phyloP scores from a whole-genome alignment of 2,113 vertebrate species.

The Acinonyx jubatus region DNA sequence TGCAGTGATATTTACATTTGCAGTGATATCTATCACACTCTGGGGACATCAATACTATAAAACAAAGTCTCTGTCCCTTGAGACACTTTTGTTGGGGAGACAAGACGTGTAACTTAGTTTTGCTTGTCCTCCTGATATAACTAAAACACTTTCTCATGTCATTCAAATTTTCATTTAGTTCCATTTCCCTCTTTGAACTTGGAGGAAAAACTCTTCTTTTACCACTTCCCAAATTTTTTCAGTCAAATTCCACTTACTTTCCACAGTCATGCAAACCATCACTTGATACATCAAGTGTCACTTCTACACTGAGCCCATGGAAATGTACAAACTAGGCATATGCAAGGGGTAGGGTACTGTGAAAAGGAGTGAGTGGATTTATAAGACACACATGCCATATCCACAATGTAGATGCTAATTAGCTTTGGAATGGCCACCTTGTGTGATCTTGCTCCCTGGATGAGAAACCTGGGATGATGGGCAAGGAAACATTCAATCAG shows the following conservation, averaged over 20 bases:
- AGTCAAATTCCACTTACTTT: constrained; percentile 17
- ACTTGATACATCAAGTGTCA: neutral
- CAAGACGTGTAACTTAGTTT: neutral
- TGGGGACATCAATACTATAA: neutral
- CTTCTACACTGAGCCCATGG: neutral
- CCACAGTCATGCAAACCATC: neutral
- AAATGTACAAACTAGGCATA: neutral
- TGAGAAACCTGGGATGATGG: neutral
- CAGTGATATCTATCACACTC: neutral
- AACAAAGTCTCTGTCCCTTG: neutral
- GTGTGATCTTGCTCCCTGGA: neutral
- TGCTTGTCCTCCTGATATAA: neutral
- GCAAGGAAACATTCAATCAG: neutral
- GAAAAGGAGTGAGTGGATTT: neutral
- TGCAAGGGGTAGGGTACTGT: neutral
- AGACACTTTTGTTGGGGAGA: neutral
- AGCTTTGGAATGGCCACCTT: neutral
- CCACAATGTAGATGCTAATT: neutral
- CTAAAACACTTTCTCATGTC: neutral
- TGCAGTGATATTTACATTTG: neutral
- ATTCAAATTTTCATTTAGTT: neutral
- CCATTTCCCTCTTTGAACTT: neutral
- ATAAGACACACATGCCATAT: neutral
- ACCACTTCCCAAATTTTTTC: neutral
- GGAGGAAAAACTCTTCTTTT: neutral